Percentiles rank a stretch among this genome's conserved stretches.
phyloP scores from a whole-genome alignment of 2,797 vertebrate genomes.

The Diplodus puntazzo region DNA sequence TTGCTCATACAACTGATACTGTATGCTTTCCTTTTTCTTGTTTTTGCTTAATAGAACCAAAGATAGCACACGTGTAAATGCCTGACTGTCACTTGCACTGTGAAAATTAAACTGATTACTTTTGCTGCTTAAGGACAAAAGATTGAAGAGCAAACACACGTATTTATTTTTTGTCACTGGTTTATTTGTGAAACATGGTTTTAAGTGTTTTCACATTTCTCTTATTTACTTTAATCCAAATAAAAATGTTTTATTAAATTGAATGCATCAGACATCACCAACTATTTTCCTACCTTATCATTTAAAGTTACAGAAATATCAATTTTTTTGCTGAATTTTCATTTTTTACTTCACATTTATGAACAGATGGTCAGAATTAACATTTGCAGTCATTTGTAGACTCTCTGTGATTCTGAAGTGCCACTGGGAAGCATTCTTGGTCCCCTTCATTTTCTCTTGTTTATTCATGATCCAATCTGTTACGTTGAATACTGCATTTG shows the following conservation, averaged over 20 bases:
- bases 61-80: not conserved
- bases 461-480: not conserved
- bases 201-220: not conserved
- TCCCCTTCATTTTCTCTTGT: not conserved
- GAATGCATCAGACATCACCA: not conserved
- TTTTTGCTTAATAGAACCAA: constrained; percentile 16
- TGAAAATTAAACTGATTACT: not conserved
- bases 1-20: no score
- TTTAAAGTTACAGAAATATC: not conserved
- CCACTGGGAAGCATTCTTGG: not conserved
- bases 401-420: not conserved
- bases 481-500: not conserved
- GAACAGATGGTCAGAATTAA: not conserved
- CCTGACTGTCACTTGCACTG: not conserved
- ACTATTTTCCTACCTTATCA: not conserved
- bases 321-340: not conserved
- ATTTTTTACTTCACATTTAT: not conserved
- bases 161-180: not conserved
- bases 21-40: no score
- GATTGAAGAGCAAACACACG: not conserved
- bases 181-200: not conserved
- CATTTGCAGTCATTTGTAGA: not conserved
- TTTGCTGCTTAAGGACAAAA: not conserved
- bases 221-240: not conserved
- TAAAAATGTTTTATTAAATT: not conserved